Evolutionary conservation across 1,140 invertebrate species (phyloP).

Genomic region (Nasonia longicornis): DNA sequence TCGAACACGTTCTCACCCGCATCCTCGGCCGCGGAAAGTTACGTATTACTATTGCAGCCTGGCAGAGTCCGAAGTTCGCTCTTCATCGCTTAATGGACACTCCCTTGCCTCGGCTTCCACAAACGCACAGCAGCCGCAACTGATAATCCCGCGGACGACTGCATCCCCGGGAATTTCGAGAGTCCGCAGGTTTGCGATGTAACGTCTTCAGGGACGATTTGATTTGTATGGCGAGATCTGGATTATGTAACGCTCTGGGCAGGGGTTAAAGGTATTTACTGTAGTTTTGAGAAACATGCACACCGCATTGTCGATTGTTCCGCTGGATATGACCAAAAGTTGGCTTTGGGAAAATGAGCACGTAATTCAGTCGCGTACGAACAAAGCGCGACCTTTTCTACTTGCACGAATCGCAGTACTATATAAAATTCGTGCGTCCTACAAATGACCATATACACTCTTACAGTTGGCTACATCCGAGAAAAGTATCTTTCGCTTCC

Average conservation of each 20-base stretch:
- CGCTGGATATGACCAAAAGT: too few relatives aligned
- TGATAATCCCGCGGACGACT: neutral
- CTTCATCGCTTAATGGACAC: neutral
- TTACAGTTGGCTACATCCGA: neutral
- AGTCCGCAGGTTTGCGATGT: neutral
- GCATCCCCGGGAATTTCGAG: neutral
- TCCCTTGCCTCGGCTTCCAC: neutral
- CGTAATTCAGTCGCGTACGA: neutral
- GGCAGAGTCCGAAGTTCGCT: neutral
- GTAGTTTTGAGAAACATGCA: neutral
- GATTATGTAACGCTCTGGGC: neutral
- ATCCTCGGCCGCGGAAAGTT: neutral
- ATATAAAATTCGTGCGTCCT: neutral
- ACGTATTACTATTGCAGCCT: neutral
- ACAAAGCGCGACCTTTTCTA: neutral
- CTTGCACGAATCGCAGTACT: neutral
- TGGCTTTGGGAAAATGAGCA: too few relatives aligned
- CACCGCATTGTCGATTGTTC: neutral
- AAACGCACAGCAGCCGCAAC: neutral
- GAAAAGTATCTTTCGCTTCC: neutral
- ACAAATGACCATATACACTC: neutral
- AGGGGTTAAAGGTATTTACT: neutral
- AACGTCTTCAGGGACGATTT: conserved; percentile 2
- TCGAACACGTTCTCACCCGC: too few relatives aligned
- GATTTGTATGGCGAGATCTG: neutral